Percentiles rank a stretch among this genome's conserved stretches.
These are phyloP conservation scores for Drosophila chauvacae DNA, from an alignment of 1,140 invertebrate species.

Conservation along the genomic window DNA sequence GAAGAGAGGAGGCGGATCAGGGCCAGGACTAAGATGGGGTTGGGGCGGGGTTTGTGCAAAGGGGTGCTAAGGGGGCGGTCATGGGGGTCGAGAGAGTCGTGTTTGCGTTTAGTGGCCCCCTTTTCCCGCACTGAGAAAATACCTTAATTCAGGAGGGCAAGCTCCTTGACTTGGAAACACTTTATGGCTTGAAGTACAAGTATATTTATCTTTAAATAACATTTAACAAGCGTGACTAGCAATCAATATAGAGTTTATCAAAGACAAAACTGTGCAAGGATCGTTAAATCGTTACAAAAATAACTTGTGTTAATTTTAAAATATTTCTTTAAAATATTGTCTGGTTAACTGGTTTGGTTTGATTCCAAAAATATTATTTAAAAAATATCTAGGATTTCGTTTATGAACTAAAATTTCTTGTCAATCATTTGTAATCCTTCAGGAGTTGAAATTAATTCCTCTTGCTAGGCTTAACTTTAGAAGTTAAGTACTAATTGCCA, in stretches of 20 bases:
- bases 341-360: neutral
- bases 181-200: neutral
- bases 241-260: neutral
- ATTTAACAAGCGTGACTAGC: constrained; percentile 6
- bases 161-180: constrained; percentile 19
- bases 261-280: too few relatives aligned
- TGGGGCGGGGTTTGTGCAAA: constrained; percentile 6
- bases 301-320: neutral
- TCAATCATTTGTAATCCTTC: neutral
- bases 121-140: constrained; percentile 41
- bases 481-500: neutral
- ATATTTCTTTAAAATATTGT: neutral
- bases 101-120: constrained; percentile 64
- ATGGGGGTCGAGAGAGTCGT: constrained; percentile 43
- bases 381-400: neutral
- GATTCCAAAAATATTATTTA: too few relatives aligned
- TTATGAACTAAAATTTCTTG: neutral
- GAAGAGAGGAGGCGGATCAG: constrained; percentile 3
- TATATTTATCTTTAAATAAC: constrained; percentile 7
- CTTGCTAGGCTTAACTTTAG: neutral
- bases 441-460: neutral
- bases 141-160: constrained; percentile 11
- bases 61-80: constrained; percentile 6
- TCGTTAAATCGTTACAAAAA: neutral
- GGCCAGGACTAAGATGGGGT: neutral